A percentile compares a stretch with the other conserved stretches of the same genome.
Evolutionary conservation across 2,888 invertebrate genomes (phyloP).

Genomic region (Drosophila algonquin): DNA sequence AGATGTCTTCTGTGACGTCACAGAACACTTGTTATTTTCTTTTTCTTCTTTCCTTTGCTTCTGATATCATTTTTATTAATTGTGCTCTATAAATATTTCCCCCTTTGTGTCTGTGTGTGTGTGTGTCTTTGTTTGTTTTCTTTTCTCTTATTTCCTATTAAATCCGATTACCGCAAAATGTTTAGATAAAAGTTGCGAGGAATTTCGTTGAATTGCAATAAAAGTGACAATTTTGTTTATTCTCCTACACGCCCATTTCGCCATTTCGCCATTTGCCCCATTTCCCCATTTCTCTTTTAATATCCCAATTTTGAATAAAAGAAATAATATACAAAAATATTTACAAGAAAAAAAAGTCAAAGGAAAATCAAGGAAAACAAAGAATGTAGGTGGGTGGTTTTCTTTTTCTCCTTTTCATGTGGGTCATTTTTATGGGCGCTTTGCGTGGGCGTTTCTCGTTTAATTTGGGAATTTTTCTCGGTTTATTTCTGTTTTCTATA

Average conservation of each 20-base stretch:
- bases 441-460: constrained; percentile 57
- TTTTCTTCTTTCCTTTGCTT: constrained; percentile 3
- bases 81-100: constrained; percentile 33
- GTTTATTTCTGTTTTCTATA: constrained; percentile 22
- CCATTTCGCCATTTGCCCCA: too few species aligned
- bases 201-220: constrained; percentile 8
- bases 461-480: constrained; percentile 31
- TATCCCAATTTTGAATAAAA: constrained; percentile 13
- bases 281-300: constrained; percentile 4
- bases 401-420: constrained; percentile 25
- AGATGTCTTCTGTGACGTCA: constrained; percentile 38
- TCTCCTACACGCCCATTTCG: constrained; percentile 14
- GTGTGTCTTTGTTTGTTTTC: background rate
- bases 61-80: constrained; percentile 58
- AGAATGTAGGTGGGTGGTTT: constrained; percentile 8
- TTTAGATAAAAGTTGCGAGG: constrained; percentile 20
- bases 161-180: constrained; percentile 22
- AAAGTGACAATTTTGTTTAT: constrained; percentile 42
- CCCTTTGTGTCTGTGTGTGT: constrained; percentile 7
- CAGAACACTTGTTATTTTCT: background rate
- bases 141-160: constrained; percentile 14
- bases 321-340: constrained; percentile 3
- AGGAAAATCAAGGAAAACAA: background rate
- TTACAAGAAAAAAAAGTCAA: background rate
- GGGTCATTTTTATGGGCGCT: constrained; percentile 38